These are phyloP conservation scores for Notodonta dromedarius DNA, from an alignment of 2,888 invertebrate genomes.

Conservation along the genomic window DNA sequence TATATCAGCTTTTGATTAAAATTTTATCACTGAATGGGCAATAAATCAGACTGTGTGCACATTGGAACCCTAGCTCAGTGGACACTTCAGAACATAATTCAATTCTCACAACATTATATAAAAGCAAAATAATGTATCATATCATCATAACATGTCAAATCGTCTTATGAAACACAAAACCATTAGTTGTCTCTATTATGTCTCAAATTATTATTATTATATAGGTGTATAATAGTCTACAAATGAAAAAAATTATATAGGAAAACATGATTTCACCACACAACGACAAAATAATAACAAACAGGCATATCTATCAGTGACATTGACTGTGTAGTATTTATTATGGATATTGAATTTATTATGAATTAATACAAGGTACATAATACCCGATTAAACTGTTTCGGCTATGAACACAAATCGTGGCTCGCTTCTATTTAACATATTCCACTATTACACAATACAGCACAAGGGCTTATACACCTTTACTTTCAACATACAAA, in stretches of 20 bases:
- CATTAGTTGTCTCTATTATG: slow-evolving; percentile 68
- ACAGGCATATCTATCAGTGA: slow-evolving; percentile 57
- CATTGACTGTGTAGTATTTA: slow-evolving; percentile 59
- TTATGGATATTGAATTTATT: slow-evolving; percentile 74
- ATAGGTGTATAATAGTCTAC: slow-evolving; percentile 60
- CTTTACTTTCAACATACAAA: slow-evolving; percentile 64
- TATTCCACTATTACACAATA: slow-evolving; percentile 70
- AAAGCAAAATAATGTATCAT: slow-evolving; percentile 54
- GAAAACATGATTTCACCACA: slow-evolving; percentile 76
- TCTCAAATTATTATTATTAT: slow-evolving; percentile 69
- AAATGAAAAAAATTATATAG: slow-evolving; percentile 60
- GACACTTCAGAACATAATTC: slow-evolving; percentile 39
- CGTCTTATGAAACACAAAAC: slow-evolving; percentile 65
- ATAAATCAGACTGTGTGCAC: slow-evolving; percentile 44
- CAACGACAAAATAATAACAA: slow-evolving; percentile 55
- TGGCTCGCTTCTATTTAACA: slow-evolving; percentile 72
- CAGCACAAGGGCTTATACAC: slow-evolving; percentile 64
- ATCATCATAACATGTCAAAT: slow-evolving; percentile 55
- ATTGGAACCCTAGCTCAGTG: slow-evolving; percentile 29
- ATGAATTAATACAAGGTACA: slow-evolving; percentile 60
- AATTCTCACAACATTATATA: slow-evolving; percentile 49
- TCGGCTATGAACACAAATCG: slow-evolving; percentile 81
- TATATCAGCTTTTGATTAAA: slow-evolving; percentile 43
- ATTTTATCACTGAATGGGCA: slow-evolving; percentile 47
- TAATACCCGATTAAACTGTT: slow-evolving; percentile 71